These are phyloP conservation scores for Borostomias antarcticus DNA, from an alignment of 2,797 vertebrate genomes.

Conservation along the genomic window DNA sequence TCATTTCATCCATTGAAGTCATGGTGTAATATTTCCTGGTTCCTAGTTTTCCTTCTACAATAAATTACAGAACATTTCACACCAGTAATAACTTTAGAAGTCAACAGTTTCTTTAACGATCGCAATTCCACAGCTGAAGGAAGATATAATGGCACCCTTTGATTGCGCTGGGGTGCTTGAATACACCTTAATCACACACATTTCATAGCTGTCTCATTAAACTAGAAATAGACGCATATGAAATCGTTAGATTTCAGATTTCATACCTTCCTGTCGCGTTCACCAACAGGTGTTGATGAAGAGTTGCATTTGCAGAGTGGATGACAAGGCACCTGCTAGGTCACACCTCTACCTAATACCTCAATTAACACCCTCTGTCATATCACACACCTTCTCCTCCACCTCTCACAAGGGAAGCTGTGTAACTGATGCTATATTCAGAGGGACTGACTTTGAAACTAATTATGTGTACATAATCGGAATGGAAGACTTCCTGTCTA, in stretches of 20 bases:
- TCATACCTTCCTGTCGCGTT: constrained; percentile 30
- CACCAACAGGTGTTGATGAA: constrained; percentile 41
- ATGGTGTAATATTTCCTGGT: background rate
- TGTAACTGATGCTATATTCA: constrained; percentile 38
- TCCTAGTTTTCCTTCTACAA: background rate
- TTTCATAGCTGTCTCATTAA: constrained; percentile 17
- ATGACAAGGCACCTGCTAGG: constrained; percentile 36
- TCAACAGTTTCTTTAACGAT: background rate
- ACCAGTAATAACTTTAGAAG: background rate
- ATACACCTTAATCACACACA: constrained; percentile 16
- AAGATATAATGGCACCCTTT: background rate
- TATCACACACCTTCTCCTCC: background rate
- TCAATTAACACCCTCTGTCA: constrained; percentile 1
- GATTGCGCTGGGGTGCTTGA: background rate
- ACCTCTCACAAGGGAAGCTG: background rate
- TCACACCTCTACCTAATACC: constrained; percentile 7
- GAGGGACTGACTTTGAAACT: constrained; percentile 49
- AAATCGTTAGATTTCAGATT: constrained; percentile 24
- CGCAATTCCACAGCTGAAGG: background rate
- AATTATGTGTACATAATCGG: constrained; percentile 39
- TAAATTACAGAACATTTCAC: background rate
- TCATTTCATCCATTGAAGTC: background rate
- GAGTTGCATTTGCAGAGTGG: constrained; percentile 34
- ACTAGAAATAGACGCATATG: constrained; percentile 22
- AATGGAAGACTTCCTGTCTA: constrained; percentile 20